Conservation (phyloP, 2,113 vertebrate genomes). For the Oceanodroma tethys region DNA sequence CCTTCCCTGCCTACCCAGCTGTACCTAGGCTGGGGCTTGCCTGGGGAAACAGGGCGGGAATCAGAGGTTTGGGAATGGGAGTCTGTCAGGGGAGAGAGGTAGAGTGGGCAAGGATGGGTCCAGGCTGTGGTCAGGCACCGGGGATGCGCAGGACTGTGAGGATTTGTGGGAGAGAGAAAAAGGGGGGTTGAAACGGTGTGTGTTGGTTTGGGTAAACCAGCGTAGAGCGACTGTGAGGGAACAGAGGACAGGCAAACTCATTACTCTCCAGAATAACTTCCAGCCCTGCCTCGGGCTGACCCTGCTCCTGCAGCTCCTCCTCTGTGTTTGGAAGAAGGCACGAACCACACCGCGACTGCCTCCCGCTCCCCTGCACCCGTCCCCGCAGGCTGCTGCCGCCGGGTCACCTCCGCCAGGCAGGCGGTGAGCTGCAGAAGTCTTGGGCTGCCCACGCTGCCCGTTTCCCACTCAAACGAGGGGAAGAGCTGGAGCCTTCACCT, state of each 20-base stretch:
- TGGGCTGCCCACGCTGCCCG: neutral
- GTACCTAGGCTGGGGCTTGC: neutral
- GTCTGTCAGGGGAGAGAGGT: neutral
- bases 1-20: neutral
- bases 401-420: neutral
- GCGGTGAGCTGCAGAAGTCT: fast-evolving
- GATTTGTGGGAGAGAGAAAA: neutral
- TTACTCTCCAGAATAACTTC: neutral
- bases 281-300: neutral
- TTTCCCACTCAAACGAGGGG: fast-evolving
- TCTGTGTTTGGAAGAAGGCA: neutral
- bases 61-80: neutral
- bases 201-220: neutral
- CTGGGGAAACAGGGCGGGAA: neutral
- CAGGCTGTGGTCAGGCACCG: neutral
- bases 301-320: neutral
- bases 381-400: fast-evolving
- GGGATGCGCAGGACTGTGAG: neutral
- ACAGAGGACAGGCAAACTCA: neutral
- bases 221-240: neutral
- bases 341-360: fast-evolving
- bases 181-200: fast-evolving
- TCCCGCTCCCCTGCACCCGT: neutral
- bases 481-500: neutral
- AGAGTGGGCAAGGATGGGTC: neutral